Evolutionary conservation across 1,140 invertebrate species (phyloP).

Genomic region (Conopomorpha cramerella): DNA sequence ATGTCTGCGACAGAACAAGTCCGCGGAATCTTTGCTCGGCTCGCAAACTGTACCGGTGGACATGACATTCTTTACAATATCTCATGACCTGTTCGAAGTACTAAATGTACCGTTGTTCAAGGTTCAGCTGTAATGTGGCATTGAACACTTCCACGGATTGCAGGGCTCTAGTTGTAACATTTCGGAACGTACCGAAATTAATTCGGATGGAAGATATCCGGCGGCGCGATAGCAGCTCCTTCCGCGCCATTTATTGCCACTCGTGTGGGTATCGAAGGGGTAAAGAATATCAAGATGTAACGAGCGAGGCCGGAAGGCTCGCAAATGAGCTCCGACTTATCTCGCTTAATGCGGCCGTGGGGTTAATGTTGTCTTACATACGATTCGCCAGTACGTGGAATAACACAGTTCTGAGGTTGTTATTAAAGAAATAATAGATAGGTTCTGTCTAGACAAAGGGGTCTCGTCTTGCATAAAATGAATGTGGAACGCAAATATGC

Average conservation of each 20-base stretch:
- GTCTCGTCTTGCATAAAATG: conserved; percentile 37
- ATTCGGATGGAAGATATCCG: conserved; percentile 61
- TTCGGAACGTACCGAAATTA: conserved; percentile 52
- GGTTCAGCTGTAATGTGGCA: too few relatives aligned
- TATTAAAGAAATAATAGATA: conserved; percentile 53
- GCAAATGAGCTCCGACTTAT: conserved; percentile 60
- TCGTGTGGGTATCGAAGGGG: conserved; percentile 45
- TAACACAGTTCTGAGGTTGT: conserved; percentile 11
- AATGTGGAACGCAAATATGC: conserved; percentile 41
- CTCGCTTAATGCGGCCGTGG: conserved; percentile 50
- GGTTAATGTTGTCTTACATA: conserved; percentile 58
- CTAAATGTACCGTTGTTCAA: too few relatives aligned
- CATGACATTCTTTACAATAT: too few relatives aligned
- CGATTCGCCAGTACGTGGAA: conserved; percentile 7
- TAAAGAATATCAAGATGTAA: conserved; percentile 59
- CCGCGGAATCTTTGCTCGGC: too few relatives aligned
- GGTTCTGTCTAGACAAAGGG: conserved; percentile 59
- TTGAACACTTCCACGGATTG: too few relatives aligned
- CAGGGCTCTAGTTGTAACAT: too few relatives aligned
- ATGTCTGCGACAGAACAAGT: conserved; percentile 55
- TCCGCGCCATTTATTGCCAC: conserved; percentile 58
- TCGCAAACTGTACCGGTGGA: too few relatives aligned
- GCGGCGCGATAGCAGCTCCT: conserved; percentile 47
- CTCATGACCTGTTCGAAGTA: too few relatives aligned
- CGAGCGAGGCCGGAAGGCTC: conserved; percentile 53